These are phyloP conservation scores for Epizoanthus stellaris DNA, from an alignment of 92 coral and sea anemone genomes.

Conservation along the genomic window DNA sequence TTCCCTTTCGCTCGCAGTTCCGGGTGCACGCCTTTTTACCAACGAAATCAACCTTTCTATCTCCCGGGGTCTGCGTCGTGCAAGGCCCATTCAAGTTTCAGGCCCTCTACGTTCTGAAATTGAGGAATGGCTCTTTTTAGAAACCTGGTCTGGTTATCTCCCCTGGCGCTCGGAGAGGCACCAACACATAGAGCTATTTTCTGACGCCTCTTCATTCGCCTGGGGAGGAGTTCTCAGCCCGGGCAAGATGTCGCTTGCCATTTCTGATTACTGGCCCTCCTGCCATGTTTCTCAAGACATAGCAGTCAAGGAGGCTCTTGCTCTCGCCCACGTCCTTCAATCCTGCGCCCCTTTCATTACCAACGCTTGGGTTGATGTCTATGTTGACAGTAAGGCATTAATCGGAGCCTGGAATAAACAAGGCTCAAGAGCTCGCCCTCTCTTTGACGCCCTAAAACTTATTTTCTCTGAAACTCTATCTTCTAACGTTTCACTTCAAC, in stretches of 20 bases:
- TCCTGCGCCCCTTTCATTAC: no score
- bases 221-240: constrained; percentile 26
- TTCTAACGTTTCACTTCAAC: constrained; percentile 1
- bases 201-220: not conserved
- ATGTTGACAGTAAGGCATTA: not conserved
- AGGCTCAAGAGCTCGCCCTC: not conserved
- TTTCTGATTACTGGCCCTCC: no score
- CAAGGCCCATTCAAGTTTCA: not conserved
- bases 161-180: not conserved
- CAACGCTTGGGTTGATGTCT: not conserved
- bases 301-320: no score
- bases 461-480: constrained; percentile 7
- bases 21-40: not conserved
- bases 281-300: no score
- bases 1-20: not conserved
- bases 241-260: not conserved
- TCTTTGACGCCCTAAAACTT: not conserved
- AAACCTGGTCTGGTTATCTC: not conserved
- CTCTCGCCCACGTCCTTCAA: no score
- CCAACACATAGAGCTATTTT: constrained; percentile 10
- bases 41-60: no score
- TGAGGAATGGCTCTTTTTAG: not conserved
- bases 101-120: not conserved
- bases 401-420: constrained; percentile 2
- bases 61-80: not conserved